Percentiles rank a stretch among this genome's conserved stretches.
These are phyloP conservation scores for Thaleichthys pacificus DNA, from an alignment of 2,797 vertebrate genomes.

Conservation along the genomic window DNA sequence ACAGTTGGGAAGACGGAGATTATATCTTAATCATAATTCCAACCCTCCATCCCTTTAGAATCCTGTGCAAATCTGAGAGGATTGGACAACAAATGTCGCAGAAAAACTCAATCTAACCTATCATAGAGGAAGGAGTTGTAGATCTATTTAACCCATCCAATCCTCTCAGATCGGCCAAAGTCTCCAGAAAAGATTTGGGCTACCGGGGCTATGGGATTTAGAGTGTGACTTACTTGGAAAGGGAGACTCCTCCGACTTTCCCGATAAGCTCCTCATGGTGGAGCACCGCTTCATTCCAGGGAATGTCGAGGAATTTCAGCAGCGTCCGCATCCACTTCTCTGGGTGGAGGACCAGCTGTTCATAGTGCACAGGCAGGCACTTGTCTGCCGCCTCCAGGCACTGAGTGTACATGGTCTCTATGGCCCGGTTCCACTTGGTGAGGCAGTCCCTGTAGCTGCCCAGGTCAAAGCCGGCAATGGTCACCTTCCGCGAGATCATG, in stretches of 20 bases:
- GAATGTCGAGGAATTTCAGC: slow-evolving; percentile 89
- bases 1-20: not conserved
- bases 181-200: not conserved
- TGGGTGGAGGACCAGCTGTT: slow-evolving; percentile 93
- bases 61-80: not conserved
- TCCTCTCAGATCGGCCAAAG: not conserved
- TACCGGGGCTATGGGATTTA: not conserved
- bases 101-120: not conserved
- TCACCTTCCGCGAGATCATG: slow-evolving; percentile 98
- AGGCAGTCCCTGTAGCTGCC: slow-evolving; percentile 97
- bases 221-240: slow-evolving; percentile 89
- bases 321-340: slow-evolving; percentile 95
- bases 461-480: slow-evolving; percentile 96
- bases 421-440: slow-evolving; percentile 97
- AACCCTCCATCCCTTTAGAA: not conserved
- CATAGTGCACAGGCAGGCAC: slow-evolving; percentile 91
- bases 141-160: not conserved
- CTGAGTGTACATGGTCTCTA: slow-evolving; percentile 98
- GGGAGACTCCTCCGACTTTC: slow-evolving; percentile 94
- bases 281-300: slow-evolving; percentile 92
- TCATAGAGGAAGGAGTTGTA: not conserved
- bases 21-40: not conserved
- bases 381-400: slow-evolving; percentile 89
- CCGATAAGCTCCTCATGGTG: slow-evolving; percentile 98
- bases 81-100: not conserved